Evolutionary conservation across 2,113 vertebrate species (phyloP), one percentile per base, ranked within the genome.

Genomic region (Merops nubicus): DNA sequence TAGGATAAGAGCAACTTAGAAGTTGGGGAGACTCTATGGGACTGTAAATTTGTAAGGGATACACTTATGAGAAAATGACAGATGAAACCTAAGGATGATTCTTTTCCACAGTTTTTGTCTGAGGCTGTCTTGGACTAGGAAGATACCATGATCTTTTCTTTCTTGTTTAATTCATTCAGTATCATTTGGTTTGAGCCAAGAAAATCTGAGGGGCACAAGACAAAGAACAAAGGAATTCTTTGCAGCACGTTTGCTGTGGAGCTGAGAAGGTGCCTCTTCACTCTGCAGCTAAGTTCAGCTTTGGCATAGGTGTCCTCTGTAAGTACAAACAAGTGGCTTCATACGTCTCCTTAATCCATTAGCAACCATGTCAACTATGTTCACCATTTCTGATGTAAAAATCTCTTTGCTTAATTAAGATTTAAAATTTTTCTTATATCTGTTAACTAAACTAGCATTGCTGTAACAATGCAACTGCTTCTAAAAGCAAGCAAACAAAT

Each of bases 11-110:
- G n/a, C n/a, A n/a, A 29, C 56, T 89, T 64, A 67, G 33, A 31
- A 43, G 11, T 0, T 19, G 22, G 12, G 10, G 20, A 51, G 7
- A 29, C 7, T 25, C 11, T 18, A 3, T 28, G 5, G 31, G 34
- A 51, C 14, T 48, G 7, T 42, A 63, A 81, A 82, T 74, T 29
- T 73, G 8, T 16, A 51, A 22, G 7, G 11, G 48, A 29, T 10
- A 34, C 2, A 42, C 4, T 45, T 50, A 19, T 12, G 40, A 84
- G 42, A 73, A 81, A 2, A 1, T 34, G 19, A 6, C 25, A 51
- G 34, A 19, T 76, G 62, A 85, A 79, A 19, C n/a, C 18, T 7
- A 12, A 34, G n/a, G 10, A 26, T 40, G 22, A 63, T 51, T 78
- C 38, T 47, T 56, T 81, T 38, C 34, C 36, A 42, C 15, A 45